These are phyloP conservation scores for Cyaniris semiargus DNA, from an alignment of 2,888 invertebrate genomes.

Conservation along the genomic window DNA sequence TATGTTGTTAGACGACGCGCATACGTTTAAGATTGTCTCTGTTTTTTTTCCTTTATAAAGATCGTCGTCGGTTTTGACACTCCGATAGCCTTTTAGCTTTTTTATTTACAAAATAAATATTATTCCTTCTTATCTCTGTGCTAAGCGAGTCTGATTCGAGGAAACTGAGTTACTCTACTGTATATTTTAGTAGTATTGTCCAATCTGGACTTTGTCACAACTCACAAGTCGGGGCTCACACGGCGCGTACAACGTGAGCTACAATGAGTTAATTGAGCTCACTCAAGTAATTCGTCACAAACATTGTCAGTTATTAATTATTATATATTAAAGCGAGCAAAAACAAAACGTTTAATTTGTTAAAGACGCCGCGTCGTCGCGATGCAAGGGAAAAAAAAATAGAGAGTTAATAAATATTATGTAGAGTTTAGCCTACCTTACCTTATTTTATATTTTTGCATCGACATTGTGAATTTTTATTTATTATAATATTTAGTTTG, in stretches of 20 bases:
- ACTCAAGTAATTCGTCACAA: slow-evolving; percentile 15
- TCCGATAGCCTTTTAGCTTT: too few relatives aligned
- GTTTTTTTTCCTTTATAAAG: too few relatives aligned
- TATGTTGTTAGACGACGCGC: too few relatives aligned
- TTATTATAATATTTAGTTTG: too few relatives aligned
- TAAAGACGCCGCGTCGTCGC: not conserved
- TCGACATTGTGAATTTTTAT: not conserved
- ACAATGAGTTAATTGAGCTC: not conserved
- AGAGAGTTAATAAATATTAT: not conserved
- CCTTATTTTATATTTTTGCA: not conserved
- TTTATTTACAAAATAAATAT: too few relatives aligned
- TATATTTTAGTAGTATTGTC: not conserved
- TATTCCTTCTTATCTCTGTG: too few relatives aligned
- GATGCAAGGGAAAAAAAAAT: not conserved
- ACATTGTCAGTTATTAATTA: not conserved
- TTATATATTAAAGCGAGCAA: not conserved
- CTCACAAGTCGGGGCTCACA: slow-evolving; percentile 3
- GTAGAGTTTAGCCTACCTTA: too few relatives aligned
- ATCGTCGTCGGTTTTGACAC: too few relatives aligned
- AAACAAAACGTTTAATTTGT: not conserved
- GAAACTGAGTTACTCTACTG: not conserved
- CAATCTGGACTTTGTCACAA: slow-evolving; percentile 43
- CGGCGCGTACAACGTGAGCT: slow-evolving; percentile 40
- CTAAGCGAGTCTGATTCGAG: too few relatives aligned
- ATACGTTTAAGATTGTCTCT: too few relatives aligned